These are phyloP conservation scores for Sylvilagus floridanus DNA, from an alignment of 2,797 vertebrate genomes.

Conservation along the genomic window DNA sequence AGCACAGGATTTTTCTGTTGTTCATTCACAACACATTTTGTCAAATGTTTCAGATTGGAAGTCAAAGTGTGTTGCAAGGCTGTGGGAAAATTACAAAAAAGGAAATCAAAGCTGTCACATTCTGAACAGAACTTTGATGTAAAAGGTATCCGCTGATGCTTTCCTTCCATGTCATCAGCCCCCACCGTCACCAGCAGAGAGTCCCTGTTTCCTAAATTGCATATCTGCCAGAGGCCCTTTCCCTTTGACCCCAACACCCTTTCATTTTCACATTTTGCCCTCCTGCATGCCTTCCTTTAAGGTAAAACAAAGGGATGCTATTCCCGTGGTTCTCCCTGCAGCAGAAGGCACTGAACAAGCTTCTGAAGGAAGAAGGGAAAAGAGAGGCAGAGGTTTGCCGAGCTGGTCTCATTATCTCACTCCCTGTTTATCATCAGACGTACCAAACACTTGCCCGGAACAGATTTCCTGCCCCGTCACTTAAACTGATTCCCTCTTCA, in stretches of 20 bases:
- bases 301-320: constrained; percentile 50
- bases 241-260: neutral
- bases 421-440: constrained; percentile 39
- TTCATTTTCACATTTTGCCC: neutral
- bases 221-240: neutral
- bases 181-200: no score
- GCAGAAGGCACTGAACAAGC: neutral
- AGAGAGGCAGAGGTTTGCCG: neutral
- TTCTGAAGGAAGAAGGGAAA: neutral
- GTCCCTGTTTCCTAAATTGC: neutral
- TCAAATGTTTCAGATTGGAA: constrained; percentile 44
- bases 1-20: neutral
- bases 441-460: constrained; percentile 58
- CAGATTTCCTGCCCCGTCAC: constrained; percentile 58
- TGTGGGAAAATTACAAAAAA: constrained; percentile 32
- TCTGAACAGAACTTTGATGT: constrained; percentile 38
- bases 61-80: constrained; percentile 3
- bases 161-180: constrained; percentile 9
- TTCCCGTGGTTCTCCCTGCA: neutral
- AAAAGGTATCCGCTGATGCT: constrained; percentile 17
- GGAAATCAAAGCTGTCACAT: constrained; percentile 13
- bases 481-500: constrained; percentile 45
- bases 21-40: constrained; percentile 25
- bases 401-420: constrained; percentile 58
- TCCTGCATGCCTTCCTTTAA: neutral